phyloP scores from a whole-genome alignment of 1,140 invertebrate species.

The Penaeus vannamei region DNA sequence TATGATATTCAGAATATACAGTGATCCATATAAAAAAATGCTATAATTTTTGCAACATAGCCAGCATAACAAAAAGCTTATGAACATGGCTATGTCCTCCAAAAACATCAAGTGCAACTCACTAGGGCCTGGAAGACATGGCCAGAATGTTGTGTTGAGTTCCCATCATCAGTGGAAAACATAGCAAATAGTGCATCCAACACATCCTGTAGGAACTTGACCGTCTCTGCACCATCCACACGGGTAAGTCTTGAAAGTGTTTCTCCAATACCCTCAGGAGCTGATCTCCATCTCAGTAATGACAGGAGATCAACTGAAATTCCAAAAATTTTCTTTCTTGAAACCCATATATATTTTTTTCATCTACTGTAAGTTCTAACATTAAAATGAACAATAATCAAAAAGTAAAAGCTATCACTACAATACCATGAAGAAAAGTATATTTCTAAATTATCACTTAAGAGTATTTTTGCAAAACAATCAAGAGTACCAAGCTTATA shows the following conservation, averaged over 20 bases:
- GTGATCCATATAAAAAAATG: too few relatives aligned
- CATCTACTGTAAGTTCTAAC: too few relatives aligned
- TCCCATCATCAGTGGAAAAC: conserved; percentile 94
- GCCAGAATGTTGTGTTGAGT: conserved; percentile 82
- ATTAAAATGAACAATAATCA: too few relatives aligned
- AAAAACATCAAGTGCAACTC: conserved; percentile 60
- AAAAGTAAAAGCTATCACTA: too few relatives aligned
- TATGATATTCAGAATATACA: not conserved
- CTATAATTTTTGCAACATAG: not conserved
- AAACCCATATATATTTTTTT: not conserved
- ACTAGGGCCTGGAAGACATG: conserved; percentile 84
- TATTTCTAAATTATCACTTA: not conserved
- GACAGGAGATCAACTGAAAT: conserved; percentile 86
- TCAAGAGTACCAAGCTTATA: not conserved
- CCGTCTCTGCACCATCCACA: conserved; percentile 90
- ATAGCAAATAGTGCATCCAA: conserved; percentile 94
- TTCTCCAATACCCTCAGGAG: conserved; percentile 88
- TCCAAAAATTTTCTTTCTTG: conserved; percentile 37
- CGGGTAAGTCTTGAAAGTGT: conserved; percentile 85
- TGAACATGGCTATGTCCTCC: not conserved
- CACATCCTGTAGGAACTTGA: conserved; percentile 97
- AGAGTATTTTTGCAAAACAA: not conserved
- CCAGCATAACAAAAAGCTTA: not conserved
- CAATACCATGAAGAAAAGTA: too few relatives aligned
- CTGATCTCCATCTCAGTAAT: conserved; percentile 90